Conservation (phyloP, 1,140 invertebrate genomes). For the Holcopasites calliopsidis region DNA sequence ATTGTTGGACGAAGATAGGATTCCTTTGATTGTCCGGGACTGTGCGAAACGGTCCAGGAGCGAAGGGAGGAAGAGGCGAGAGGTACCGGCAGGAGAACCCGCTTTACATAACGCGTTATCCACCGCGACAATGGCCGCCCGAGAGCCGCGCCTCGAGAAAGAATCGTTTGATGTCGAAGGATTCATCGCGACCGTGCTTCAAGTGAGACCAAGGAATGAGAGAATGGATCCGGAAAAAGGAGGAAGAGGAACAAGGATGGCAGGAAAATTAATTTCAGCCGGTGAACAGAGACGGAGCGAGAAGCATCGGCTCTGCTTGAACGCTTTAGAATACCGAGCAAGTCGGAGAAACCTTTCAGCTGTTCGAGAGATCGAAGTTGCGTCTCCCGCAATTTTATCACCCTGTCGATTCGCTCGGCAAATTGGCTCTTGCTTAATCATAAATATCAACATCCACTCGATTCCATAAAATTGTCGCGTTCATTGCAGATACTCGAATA, state of each 20-base stretch:
- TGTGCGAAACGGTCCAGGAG: conserved; percentile 40
- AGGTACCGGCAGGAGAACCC: conserved; percentile 26
- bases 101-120: conserved; percentile 70
- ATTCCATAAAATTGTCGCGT: no score
- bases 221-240: conserved; percentile 14
- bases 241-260: conserved; percentile 17
- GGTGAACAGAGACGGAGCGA: conserved; percentile 40
- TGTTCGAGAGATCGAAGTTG: conserved; percentile 34
- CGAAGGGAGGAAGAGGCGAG: conserved; percentile 40
- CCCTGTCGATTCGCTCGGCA: not conserved
- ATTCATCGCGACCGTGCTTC: conserved; percentile 56
- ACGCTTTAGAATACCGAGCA: conserved; percentile 46
- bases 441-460: not conserved
- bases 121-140: conserved; percentile 55
- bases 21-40: conserved; percentile 66
- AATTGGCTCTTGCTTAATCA: not conserved
- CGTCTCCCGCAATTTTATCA: not conserved
- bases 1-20: conserved; percentile 68
- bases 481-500: conserved; percentile 20
- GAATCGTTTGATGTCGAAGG: conserved; percentile 68
- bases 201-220: conserved; percentile 19
- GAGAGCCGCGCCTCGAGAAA: conserved; percentile 59
- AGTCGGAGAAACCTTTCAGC: conserved; percentile 41
- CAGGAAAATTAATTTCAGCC: conserved; percentile 58
- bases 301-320: conserved; percentile 38